Evolutionary conservation across 2,797 vertebrate species (phyloP), one percentile per base, ranked within the genome.

Genomic region (Acanthopagrus latus): DNA sequence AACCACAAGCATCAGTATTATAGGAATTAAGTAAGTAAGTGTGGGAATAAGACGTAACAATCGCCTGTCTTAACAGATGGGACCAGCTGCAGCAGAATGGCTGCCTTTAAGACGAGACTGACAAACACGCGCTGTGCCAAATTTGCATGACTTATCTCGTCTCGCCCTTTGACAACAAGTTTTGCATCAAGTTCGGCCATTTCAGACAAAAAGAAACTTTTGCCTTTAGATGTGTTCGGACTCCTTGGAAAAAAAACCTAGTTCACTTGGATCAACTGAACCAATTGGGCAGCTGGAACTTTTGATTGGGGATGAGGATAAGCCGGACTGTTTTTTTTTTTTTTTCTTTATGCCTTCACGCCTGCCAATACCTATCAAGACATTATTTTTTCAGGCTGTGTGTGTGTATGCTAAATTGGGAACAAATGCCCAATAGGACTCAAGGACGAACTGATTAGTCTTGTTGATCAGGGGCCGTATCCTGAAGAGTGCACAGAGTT

Each of bases 381-480:
- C 33, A 33, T 33, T 33, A 33, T 33, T 33, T 33, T 33, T 33
- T 33, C 33, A 7, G 7, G 33, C 33, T 33, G 33, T 33, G 7
- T 33, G 33, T 33, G 33, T 33, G 33, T 8, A 33, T 33, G 33
- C 7, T 7, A 8, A 33, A 33, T 33, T 33, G 33, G 33, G 7
- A 1, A 33, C 33, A 33, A 33, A 33, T 1, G 7, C 2, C 33
- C 33, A 33, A 33, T 8, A 33, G 33, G 1, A 33, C 33, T 33
- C 33, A 33, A 33, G 33, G 33, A 33, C 7, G 29, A 33, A 33
- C 1, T 33, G 29, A 33, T 33, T 3, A 6, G 9, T 7, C 57
- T 73, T 54, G 47, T 29, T 64, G 38, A 67, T 66, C 63, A 46
- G 57, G 60, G 55, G 50, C 52, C 71, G 12, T n/a, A 48, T 5